Evolutionary conservation across 2,113 vertebrate species (phyloP), one percentile per base, ranked within the genome.

Genomic region (Pagrus major): DNA sequence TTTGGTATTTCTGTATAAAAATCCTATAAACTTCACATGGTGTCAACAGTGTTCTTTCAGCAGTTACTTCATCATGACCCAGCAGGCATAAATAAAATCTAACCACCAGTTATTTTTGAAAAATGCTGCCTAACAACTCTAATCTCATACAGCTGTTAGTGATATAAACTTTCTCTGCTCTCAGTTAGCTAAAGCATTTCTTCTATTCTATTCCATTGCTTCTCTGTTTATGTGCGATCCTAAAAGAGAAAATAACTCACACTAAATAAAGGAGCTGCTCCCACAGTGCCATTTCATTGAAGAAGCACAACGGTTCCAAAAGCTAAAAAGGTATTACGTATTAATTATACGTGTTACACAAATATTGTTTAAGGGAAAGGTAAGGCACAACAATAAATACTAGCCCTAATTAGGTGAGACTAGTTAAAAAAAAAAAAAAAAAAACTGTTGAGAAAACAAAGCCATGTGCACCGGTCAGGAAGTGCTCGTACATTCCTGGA

Each of bases 391-490:
- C 25, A 65, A 27, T 47, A 47, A 47, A 74, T 37, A 47, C 18
- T 23, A 27, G 16, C 20, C 1, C 21, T 55, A 27, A 61, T 23
- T 55, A 60, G 33, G 4, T 14, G 15, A 37, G 66, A 21, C 42
- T 46, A 21, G 33, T 58, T 69, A 68, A 12, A n/a, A n/a, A n/a
- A n/a, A n/a, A n/a, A n/a, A n/a, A n/a, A n/a, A n/a, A n/a, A n/a
- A n/a, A 70, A 66, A 64, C 16, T 64, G 59, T 67, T 54, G 47
- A 60, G 61, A 59, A 80, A 68, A 80, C 25, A 46, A 58, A 18
- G 41, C 29, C 29, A 60, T 61, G 37, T 78, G 56, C 1, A 37
- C 18, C 31, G 59, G 61, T 59, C 31, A 49, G 15, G 52, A 35
- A 51, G 9, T 9, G 46, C 18, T 51, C 8, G 1, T 29, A 37